These are phyloP conservation scores for Syndactyla subalaris DNA, from an alignment of 2,797 vertebrate genomes.

Conservation along the genomic window DNA sequence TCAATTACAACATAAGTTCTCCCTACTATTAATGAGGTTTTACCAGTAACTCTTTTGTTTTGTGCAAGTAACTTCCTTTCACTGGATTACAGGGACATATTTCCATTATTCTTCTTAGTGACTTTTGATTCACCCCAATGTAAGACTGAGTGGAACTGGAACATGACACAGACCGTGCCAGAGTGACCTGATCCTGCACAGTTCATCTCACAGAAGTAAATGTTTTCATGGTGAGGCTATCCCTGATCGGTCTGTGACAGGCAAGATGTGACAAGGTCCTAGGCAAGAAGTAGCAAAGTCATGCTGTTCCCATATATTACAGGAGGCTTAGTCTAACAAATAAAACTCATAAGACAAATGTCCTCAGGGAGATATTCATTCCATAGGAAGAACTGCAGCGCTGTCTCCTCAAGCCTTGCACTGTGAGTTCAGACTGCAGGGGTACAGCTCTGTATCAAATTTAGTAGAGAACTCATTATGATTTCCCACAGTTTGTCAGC, in stretches of 20 bases:
- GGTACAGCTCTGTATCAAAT: not conserved
- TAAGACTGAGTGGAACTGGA: not conserved
- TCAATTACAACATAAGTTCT: conserved; percentile 43
- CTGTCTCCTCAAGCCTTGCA: not conserved
- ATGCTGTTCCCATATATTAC: not conserved
- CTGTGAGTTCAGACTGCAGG: not conserved
- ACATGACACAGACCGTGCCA: not conserved
- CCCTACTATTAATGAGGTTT: conserved; percentile 26
- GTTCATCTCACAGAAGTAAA: not conserved
- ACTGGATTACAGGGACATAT: not conserved
- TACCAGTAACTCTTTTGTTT: conserved; percentile 35
- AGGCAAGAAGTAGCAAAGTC: not conserved
- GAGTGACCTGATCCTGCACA: not conserved
- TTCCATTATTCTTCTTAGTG: not conserved
- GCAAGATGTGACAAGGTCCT: not conserved
- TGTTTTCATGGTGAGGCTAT: not conserved
- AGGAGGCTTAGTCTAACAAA: not conserved
- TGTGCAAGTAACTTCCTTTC: conserved; percentile 21
- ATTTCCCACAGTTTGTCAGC: not conserved
- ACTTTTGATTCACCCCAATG: not conserved
- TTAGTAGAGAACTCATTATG: not conserved
- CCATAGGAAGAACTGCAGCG: not conserved
- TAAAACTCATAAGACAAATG: not conserved
- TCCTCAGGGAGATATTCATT: not conserved
- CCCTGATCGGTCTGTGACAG: not conserved